Percentiles rank a stretch among this genome's conserved stretches.
Evolutionary conservation across 2,797 vertebrate species (phyloP).

Genomic region (Huso huso): DNA sequence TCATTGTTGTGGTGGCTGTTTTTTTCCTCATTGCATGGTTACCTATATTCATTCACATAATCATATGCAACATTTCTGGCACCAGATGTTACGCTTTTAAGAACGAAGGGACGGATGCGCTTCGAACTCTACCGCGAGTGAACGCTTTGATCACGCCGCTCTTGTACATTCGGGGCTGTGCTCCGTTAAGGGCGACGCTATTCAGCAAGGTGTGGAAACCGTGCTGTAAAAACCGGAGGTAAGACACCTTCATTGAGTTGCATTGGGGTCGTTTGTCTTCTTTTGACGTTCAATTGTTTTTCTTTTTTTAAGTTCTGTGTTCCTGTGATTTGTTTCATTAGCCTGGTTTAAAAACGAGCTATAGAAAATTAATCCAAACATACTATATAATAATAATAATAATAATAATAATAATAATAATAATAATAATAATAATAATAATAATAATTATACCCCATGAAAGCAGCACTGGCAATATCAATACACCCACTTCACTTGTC

Average conservation of each 20-base stretch:
- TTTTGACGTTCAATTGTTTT: background rate
- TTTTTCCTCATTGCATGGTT: conserved; percentile 56
- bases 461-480: no score
- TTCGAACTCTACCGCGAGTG: conserved; percentile 53
- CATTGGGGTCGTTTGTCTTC: background rate
- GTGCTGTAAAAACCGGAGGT: conserved; percentile 25
- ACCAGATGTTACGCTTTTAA: conserved; percentile 41
- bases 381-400: no score
- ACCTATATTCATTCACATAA: conserved; percentile 49
- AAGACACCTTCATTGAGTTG: conserved; percentile 8
- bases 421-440: no score
- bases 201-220: conserved; percentile 45
- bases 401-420: no score
- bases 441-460: no score
- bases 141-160: conserved; percentile 58
- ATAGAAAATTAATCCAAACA: no score
- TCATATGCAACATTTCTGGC: conserved; percentile 40
- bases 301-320: no score
- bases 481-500: no score
- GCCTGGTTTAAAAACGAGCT: no score
- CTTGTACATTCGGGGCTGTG: conserved; percentile 57
- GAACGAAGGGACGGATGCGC: conserved; percentile 58
- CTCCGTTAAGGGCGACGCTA: conserved; percentile 42
- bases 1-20: conserved; percentile 55
- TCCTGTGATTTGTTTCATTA: no score